Conservation (phyloP, 2,797 vertebrate species). For the Sebastes minor region DNA sequence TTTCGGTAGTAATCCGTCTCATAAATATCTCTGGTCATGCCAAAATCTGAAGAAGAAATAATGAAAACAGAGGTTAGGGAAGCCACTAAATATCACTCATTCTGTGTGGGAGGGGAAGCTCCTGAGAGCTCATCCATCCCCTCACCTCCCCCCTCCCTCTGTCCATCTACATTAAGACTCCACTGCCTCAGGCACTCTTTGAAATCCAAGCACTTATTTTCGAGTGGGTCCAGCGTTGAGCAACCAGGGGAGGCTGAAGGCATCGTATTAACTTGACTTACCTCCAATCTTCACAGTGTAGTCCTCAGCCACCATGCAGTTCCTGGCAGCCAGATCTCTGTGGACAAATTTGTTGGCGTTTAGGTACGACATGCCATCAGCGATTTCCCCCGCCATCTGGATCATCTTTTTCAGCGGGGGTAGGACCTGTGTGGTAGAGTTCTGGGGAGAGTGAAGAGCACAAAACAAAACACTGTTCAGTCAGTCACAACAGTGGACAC, state of each 20-base stretch:
- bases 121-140: conserved; percentile 48
- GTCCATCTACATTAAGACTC: conserved; percentile 57
- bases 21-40: conserved; percentile 99
- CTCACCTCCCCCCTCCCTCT: conserved; percentile 41
- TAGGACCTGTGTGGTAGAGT: conserved; percentile 84
- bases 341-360: conserved; percentile 99
- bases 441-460: conserved; percentile 72
- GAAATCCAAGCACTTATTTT: conserved; percentile 54
- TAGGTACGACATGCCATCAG: conserved; percentile 98
- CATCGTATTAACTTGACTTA: conserved; percentile 62
- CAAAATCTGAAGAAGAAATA: conserved; percentile 87
- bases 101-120: conserved; percentile 54
- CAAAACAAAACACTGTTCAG: neutral
- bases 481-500: neutral
- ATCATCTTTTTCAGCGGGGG: conserved; percentile 99
- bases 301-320: conserved; percentile 99
- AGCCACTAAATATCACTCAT: conserved; percentile 53
- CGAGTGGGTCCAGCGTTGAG: conserved; percentile 19
- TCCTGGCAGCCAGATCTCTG: conserved; percentile 95
- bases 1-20: conserved; percentile 99
- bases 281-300: conserved; percentile 99
- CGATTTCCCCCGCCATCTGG: conserved; percentile 99
- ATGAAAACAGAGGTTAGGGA: conserved; percentile 44
- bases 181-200: conserved; percentile 35
- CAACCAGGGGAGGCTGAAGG: conserved; percentile 18